phyloP scores from a whole-genome alignment of 2,888 invertebrate species.

The Homarus gammarus region DNA sequence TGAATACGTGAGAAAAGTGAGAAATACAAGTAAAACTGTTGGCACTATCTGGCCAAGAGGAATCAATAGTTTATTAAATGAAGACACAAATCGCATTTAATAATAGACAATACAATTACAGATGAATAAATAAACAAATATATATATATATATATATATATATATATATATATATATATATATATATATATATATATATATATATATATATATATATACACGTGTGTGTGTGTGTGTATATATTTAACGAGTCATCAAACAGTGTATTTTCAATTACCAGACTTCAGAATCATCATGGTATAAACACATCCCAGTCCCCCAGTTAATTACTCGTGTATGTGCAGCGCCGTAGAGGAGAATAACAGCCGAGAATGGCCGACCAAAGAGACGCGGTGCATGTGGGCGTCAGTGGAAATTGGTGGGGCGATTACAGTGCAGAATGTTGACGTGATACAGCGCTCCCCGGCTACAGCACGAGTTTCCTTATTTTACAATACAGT shows the following conservation, averaged over 20 bases:
- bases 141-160: neutral
- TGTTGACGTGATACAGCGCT: constrained; percentile 27
- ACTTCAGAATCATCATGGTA: neutral
- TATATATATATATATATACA: too few relatives aligned
- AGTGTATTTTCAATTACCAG: neutral
- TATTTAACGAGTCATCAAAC: neutral
- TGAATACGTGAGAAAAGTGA: neutral
- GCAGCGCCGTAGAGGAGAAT: neutral
- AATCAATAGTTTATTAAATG: too few relatives aligned
- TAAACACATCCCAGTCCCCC: neutral
- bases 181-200: too few relatives aligned
- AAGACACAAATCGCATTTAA: too few relatives aligned
- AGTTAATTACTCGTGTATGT: neutral
- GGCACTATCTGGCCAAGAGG: too few relatives aligned
- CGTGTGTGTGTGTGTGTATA: neutral
- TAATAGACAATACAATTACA: too few relatives aligned
- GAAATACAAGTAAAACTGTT: too few relatives aligned
- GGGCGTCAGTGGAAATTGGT: constrained; percentile 43
- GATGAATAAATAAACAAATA: too few relatives aligned
- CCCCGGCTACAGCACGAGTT: constrained; percentile 2
- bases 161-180: neutral
- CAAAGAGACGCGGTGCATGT: neutral
- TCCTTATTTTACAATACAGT: constrained; percentile 44
- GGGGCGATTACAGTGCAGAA: constrained; percentile 46
- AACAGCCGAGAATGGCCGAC: neutral